These are phyloP conservation scores for Montipora capricornis DNA, from an alignment of 64 coral and sea anemone genomes.

Conservation along the genomic window DNA sequence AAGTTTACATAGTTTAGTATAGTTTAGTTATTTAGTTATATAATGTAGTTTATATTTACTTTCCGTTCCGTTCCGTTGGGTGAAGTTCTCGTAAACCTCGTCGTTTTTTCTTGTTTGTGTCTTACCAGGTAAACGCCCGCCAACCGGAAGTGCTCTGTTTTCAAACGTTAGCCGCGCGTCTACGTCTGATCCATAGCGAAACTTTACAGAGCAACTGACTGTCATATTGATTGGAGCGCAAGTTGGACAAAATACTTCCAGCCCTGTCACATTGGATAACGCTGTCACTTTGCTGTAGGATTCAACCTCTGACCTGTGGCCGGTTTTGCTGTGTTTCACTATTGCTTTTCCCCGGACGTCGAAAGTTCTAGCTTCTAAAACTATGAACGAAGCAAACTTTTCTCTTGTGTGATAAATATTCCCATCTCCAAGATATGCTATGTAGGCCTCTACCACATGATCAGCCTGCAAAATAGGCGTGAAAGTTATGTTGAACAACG, in stretches of 20 bases:
- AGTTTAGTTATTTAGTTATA: too few species aligned
- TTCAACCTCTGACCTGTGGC: background rate
- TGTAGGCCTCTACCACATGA: background rate
- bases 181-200: conserved; percentile 30
- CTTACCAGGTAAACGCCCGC: conserved; percentile 13
- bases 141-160: background rate
- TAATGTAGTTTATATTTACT: too few species aligned
- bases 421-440: background rate
- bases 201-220: conserved; percentile 21
- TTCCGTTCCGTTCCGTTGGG: too few species aligned
- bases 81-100: too few species aligned
- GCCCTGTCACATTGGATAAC: background rate
- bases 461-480: background rate
- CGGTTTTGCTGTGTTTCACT: conserved; percentile 36
- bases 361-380: background rate
- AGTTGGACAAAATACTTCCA: conserved; percentile 9
- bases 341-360: background rate
- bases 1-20: too few species aligned
- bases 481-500: conserved; percentile 15
- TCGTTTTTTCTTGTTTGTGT: background rate
- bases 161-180: background rate
- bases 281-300: conserved; percentile 5
- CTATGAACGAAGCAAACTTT: background rate
- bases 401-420: background rate
- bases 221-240: background rate